These are phyloP conservation scores for Engraulis encrasicolus DNA, from an alignment of 2,113 vertebrate genomes.

Conservation along the genomic window DNA sequence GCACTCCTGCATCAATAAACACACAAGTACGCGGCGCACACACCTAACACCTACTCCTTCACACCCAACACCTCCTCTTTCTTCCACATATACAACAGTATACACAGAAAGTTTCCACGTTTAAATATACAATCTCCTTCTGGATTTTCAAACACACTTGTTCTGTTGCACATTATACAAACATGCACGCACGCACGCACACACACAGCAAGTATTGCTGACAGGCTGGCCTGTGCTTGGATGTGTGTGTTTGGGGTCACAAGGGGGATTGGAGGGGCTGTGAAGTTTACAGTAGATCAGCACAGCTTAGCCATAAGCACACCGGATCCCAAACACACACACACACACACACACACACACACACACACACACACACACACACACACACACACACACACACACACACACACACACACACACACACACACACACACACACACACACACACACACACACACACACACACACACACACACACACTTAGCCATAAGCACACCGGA, in stretches of 20 bases:
- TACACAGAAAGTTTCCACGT: not conserved
- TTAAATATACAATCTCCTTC: not conserved
- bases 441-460: too few relatives aligned
- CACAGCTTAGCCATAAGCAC: not conserved
- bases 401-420: too few relatives aligned
- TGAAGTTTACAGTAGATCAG: conserved; percentile 21
- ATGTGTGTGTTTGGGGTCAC: conserved; percentile 16
- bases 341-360: too few relatives aligned
- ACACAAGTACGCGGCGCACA: not conserved
- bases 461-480: too few relatives aligned
- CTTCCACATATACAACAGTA: not conserved
- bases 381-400: too few relatives aligned
- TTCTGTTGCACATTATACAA: not conserved
- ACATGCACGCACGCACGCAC: not conserved
- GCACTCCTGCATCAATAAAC: not conserved
- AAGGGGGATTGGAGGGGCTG: conserved; percentile 1
- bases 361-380: too few relatives aligned
- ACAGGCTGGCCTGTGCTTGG: conserved; percentile 9
- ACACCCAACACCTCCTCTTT: not conserved
- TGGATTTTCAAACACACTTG: too few relatives aligned
- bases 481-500: not conserved
- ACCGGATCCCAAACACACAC: too few relatives aligned
- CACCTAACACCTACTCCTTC: too few relatives aligned
- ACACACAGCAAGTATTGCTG: not conserved
- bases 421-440: too few relatives aligned